These are phyloP conservation scores for Archips crataeganus DNA, from an alignment of 2,888 invertebrate species.

Conservation along the genomic window DNA sequence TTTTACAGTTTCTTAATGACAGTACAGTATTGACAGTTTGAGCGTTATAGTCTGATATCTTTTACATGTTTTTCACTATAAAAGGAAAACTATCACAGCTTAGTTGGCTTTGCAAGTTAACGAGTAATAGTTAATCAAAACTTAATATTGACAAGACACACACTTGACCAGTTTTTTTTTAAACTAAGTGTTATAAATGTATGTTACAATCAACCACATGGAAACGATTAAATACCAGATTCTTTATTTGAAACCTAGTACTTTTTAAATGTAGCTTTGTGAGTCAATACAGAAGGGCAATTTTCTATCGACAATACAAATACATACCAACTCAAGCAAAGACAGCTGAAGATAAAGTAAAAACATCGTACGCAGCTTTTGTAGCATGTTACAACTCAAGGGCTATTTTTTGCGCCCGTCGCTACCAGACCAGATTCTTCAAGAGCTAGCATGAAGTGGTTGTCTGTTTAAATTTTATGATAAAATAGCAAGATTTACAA, in stretches of 20 bases:
- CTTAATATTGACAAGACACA: too few relatives aligned
- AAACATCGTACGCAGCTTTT: conserved; percentile 2
- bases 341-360: conserved; percentile 13
- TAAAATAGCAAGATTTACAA: too few relatives aligned
- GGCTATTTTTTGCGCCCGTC: conserved; percentile 11
- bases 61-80: too few relatives aligned
- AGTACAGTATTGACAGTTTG: too few relatives aligned
- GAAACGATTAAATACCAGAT: neutral
- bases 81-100: too few relatives aligned
- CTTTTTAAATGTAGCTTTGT: neutral
- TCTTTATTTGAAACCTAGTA: neutral
- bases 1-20: too few relatives aligned
- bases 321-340: neutral
- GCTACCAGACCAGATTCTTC: neutral
- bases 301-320: neutral
- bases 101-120: too few relatives aligned
- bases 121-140: too few relatives aligned
- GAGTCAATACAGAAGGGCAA: neutral
- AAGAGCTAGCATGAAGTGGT: conserved; percentile 8
- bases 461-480: neutral
- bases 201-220: neutral
- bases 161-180: too few relatives aligned
- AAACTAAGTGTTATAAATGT: neutral
- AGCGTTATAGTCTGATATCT: too few relatives aligned
- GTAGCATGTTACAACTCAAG: conserved; percentile 7